Base-by-base conservation (phyloP, 2,797 vertebrate genomes). In the Hippoglossus hippoglossus region DNA sequence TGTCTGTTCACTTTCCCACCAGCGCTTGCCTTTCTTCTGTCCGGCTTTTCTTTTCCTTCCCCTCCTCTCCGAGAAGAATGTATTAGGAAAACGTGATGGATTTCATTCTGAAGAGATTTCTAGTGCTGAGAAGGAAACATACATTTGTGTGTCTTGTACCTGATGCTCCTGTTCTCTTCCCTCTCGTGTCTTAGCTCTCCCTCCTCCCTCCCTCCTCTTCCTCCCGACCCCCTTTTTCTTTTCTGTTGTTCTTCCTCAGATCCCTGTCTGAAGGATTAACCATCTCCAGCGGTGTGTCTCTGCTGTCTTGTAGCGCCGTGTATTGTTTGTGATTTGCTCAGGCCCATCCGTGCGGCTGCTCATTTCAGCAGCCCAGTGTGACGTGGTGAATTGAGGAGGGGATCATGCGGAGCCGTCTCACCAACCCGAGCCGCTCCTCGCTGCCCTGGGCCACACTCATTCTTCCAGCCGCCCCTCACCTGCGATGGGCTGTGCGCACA, bases 1-100 rank as follows among this genome's bases (percentile, higher is more conserved):
- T 91, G 89, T 94, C 93, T 94, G 93, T 90, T 89, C 94, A 94
- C 95, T 94, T 94, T 93, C 93, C 90, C 90, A 88, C 83, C 77
- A 82, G 83, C 70, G 81, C 80, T 87, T 81, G 80, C 85, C 86
- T 85, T 79, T 89, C 87, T 82, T 87, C 86, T 87, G 85, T 88
- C 85, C 71, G 11, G 73, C 65, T 60, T 84, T 77, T 56, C 80
- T 60, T 71, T 72, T 71, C 81, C 74, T 82, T 82, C 52, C 75
- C 53, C 67, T 83, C 80, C 70, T 79, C 73, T 74, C 54, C 61
- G 10, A 80, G 87, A 90, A 91, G 86, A 86, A 73, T 88, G 88
- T 92, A 87, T 91, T 93, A 84, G 62, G 71, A 85, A 79, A 81
- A 74, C 44, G 80, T 91, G 91, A 93, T 91, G 89, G 89, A 92